phyloP scores from a whole-genome alignment of 2,113 vertebrate species.

The Nerophis ophidion region DNA sequence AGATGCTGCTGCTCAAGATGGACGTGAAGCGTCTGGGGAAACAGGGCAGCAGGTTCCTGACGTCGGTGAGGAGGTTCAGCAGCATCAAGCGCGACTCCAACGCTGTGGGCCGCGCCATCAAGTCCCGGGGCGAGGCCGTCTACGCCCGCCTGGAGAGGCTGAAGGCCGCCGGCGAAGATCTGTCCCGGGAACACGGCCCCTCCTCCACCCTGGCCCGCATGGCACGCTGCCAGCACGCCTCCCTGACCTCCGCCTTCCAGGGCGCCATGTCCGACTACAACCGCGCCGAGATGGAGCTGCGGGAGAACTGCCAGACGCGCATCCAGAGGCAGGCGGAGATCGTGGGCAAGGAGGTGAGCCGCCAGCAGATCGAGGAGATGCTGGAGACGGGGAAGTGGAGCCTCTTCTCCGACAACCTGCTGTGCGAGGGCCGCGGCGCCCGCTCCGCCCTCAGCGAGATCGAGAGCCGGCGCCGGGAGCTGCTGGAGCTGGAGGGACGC shows the following conservation, averaged over 20 bases:
- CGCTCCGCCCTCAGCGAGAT: slow-evolving; percentile 85
- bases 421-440: slow-evolving; percentile 80
- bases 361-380: slow-evolving; percentile 92
- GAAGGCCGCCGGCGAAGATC: slow-evolving; percentile 66
- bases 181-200: slow-evolving; percentile 70
- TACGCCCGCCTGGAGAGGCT: slow-evolving; percentile 80
- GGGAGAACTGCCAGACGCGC: slow-evolving; percentile 91
- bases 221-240: slow-evolving; percentile 74
- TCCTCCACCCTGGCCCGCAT: slow-evolving; percentile 81
- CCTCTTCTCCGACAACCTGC: slow-evolving; percentile 86
- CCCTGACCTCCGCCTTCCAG: slow-evolving; percentile 80
- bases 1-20: slow-evolving; percentile 73
- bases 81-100: slow-evolving; percentile 95
- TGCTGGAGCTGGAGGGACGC: slow-evolving; percentile 85
- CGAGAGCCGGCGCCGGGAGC: slow-evolving; percentile 88
- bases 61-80: slow-evolving; percentile 90
- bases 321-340: slow-evolving; percentile 96
- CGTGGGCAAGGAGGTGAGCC: slow-evolving; percentile 88
- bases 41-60: slow-evolving; percentile 91
- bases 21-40: slow-evolving; percentile 87
- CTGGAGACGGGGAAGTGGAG: slow-evolving; percentile 94
- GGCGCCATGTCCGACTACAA: slow-evolving; percentile 86
- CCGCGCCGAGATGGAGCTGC: slow-evolving; percentile 82
- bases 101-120: slow-evolving; percentile 87
- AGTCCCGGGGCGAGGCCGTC: slow-evolving; percentile 79